Percentiles rank a stretch among this genome's conserved stretches.
These are phyloP conservation scores for Hycleus phaleratus DNA, from an alignment of 1,140 invertebrate genomes.

Conservation along the genomic window DNA sequence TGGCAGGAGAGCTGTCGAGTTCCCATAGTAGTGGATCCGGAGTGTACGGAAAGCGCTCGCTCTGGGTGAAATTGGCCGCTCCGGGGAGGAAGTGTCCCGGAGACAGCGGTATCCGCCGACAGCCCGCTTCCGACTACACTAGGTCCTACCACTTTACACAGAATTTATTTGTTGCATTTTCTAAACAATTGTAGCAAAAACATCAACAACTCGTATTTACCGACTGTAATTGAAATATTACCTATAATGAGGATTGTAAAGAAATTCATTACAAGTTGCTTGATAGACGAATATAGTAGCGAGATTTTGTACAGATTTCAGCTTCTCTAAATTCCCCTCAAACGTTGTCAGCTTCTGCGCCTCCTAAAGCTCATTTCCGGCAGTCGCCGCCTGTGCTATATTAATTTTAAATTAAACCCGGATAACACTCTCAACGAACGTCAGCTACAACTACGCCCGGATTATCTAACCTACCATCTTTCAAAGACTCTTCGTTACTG, in stretches of 20 bases:
- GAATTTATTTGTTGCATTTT: slow-evolving; percentile 25
- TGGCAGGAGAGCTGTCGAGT: too few species aligned
- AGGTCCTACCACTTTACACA: slow-evolving; percentile 35
- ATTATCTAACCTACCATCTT: slow-evolving; percentile 46
- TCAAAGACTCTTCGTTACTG: slow-evolving; percentile 22
- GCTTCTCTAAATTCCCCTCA: too few species aligned
- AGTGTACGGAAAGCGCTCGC: slow-evolving; percentile 37
- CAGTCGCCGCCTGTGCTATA: slow-evolving; percentile 50
- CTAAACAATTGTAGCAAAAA: neutral
- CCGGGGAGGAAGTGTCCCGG: slow-evolving; percentile 42
- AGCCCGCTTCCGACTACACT: slow-evolving; percentile 37
- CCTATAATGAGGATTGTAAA: too few species aligned
- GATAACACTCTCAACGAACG: slow-evolving; percentile 41
- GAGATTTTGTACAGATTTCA: too few species aligned
- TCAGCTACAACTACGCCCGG: slow-evolving; percentile 38
- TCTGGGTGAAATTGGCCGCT: slow-evolving; percentile 42
- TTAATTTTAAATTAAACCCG: slow-evolving; percentile 56
- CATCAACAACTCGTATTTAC: too few species aligned
- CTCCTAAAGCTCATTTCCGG: slow-evolving; percentile 50
- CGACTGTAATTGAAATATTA: too few species aligned
- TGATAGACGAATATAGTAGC: too few species aligned
- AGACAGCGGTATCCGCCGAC: slow-evolving; percentile 43
- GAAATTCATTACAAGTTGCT: too few species aligned
- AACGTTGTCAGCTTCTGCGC: slow-evolving; percentile 10
- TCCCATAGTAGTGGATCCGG: slow-evolving; percentile 16